These are phyloP conservation scores for Podiceps cristatus DNA, from an alignment of 2,113 vertebrate species.

Conservation along the genomic window DNA sequence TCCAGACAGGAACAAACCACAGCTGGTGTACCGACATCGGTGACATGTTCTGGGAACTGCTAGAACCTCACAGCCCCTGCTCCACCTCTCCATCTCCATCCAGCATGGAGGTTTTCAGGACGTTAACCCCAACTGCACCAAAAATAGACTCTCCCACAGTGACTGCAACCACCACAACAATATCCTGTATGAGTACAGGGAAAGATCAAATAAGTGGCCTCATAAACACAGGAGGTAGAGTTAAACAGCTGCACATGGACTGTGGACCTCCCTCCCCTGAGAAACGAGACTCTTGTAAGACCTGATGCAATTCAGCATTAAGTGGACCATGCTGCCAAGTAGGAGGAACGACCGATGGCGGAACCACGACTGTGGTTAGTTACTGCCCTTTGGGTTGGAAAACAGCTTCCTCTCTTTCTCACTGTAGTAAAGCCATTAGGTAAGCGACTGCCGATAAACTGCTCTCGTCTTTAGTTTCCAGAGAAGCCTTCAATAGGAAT, in stretches of 20 bases:
- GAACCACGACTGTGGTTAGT: too few species aligned
- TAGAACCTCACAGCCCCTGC: neutral
- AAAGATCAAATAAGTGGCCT: neutral
- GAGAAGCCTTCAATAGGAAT: neutral
- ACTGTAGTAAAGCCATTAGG: neutral
- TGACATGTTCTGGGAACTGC: neutral
- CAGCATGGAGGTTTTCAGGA: neutral
- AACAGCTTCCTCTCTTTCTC: neutral
- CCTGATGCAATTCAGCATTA: neutral
- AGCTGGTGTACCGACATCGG: fast-evolving
- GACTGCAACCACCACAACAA: neutral
- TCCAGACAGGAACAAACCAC: neutral
- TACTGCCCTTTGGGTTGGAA: neutral
- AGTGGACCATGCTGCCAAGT: fast-evolving
- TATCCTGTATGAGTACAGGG: fast-evolving
- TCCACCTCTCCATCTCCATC: neutral
- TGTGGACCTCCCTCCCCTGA: neutral
- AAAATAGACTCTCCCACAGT: neutral
- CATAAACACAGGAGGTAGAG: fast-evolving
- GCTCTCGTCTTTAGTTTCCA: neutral
- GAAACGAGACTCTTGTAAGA: neutral
- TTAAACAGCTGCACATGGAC: neutral
- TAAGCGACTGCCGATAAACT: neutral
- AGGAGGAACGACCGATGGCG: fast-evolving
- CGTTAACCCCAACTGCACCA: fast-evolving